A percentile compares a stretch with the other conserved stretches of the same genome.
These are phyloP conservation scores for Arvicanthis niloticus DNA, from an alignment of 2,113 vertebrate genomes.

Conservation along the genomic window DNA sequence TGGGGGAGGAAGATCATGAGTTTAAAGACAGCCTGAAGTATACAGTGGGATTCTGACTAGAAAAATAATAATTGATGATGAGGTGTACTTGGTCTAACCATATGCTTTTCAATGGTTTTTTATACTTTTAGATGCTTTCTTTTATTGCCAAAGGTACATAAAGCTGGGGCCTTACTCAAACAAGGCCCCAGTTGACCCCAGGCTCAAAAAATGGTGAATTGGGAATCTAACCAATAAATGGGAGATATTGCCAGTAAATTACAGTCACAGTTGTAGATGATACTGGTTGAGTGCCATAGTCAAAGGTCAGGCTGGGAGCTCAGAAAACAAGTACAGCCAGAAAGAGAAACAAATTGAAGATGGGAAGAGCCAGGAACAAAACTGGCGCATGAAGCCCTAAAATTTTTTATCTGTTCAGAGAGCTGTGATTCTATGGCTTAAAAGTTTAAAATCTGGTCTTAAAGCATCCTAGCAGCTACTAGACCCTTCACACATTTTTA, in stretches of 20 bases:
- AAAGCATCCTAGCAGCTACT: neutral
- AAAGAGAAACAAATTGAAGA: neutral
- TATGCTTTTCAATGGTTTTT: neutral
- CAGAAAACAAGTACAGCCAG: conserved; percentile 20
- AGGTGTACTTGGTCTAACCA: neutral
- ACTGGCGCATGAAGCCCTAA: neutral
- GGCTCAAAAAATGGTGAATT: neutral
- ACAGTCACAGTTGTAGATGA: neutral
- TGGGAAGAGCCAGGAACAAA: neutral
- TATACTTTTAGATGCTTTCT: neutral
- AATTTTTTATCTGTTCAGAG: neutral
- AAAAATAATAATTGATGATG: neutral
- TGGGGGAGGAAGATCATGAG: neutral
- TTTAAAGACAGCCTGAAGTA: neutral
- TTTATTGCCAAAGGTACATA: neutral
- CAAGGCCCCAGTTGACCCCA: neutral
- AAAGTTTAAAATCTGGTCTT: neutral
- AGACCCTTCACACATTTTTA: neutral
- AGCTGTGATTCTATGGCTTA: neutral
- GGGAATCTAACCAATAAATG: neutral
- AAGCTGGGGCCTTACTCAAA: neutral
- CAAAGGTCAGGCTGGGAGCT: neutral
- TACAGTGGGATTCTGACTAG: neutral
- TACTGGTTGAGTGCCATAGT: neutral
- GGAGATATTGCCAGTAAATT: neutral